A percentile compares a stretch with the other conserved stretches of the same genome.
These are phyloP conservation scores for Apocrypta bakeri DNA, from an alignment of 1,140 invertebrate genomes.

Conservation along the genomic window DNA sequence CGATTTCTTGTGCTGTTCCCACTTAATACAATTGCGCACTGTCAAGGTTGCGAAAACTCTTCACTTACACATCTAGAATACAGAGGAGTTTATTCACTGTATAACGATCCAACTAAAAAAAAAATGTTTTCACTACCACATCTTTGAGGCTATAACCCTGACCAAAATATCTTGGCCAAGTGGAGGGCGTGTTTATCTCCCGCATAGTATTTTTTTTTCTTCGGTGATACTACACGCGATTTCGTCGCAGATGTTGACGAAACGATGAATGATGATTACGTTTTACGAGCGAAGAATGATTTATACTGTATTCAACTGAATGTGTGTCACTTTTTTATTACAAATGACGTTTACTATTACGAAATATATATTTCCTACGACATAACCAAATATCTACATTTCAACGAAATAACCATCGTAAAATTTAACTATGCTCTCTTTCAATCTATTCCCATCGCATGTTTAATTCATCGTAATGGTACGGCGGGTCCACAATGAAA, in stretches of 20 bases:
- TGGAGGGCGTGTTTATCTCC: background rate
- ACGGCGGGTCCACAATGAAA: too few species aligned
- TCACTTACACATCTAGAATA: too few species aligned
- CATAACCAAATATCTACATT: too few species aligned
- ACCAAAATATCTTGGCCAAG: conserved; percentile 13
- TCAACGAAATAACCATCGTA: too few species aligned
- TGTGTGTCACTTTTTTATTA: too few species aligned
- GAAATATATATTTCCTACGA: too few species aligned
- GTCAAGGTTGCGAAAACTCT: background rate
- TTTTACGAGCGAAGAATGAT: background rate
- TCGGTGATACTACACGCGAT: background rate
- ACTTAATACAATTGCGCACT: background rate
- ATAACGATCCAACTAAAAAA: background rate
- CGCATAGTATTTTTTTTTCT: background rate
- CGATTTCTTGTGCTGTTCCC: background rate
- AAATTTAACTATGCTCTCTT: too few species aligned
- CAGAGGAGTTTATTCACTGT: too few species aligned
- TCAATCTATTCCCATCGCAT: too few species aligned
- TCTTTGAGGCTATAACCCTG: background rate
- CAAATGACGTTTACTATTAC: too few species aligned
- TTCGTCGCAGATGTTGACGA: background rate
- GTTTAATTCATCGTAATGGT: too few species aligned
- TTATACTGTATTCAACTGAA: too few species aligned
- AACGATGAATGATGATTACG: background rate
- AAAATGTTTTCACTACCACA: background rate